phyloP scores from a whole-genome alignment of 1,140 invertebrate species.

The Apocrypta bakeri region DNA sequence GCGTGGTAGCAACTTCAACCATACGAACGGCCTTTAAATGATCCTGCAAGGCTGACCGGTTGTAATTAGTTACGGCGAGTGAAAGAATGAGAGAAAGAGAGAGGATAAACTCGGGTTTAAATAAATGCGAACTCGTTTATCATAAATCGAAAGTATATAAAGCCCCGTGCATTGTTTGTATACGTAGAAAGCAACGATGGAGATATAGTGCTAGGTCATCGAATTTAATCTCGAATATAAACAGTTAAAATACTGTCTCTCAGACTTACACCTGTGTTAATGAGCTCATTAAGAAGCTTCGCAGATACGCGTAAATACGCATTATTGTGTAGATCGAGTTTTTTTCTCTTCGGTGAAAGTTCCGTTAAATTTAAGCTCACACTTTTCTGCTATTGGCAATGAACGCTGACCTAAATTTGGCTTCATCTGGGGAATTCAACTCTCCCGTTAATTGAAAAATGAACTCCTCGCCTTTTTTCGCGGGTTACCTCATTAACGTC shows the following conservation, averaged over 20 bases:
- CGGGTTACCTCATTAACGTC: not conserved
- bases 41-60: not conserved
- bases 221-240: not conserved
- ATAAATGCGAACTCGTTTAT: no score
- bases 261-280: no score
- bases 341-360: not conserved
- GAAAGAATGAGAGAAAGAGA: not conserved
- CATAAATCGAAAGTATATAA: not conserved
- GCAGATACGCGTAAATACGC: no score
- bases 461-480: not conserved
- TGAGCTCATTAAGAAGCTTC: no score
- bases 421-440: not conserved
- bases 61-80: not conserved
- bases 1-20: not conserved
- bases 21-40: not conserved
- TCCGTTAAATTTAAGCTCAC: not conserved
- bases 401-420: not conserved
- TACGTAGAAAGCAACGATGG: not conserved
- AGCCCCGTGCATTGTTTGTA: no score
- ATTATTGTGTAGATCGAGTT: no score
- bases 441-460: not conserved
- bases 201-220: not conserved
- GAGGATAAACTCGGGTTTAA: not conserved
- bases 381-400: not conserved
- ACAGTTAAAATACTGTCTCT: no score